Evolutionary conservation across 1,140 invertebrate genomes (phyloP).

Genomic region (Parasteatoda tepidariorum): DNA sequence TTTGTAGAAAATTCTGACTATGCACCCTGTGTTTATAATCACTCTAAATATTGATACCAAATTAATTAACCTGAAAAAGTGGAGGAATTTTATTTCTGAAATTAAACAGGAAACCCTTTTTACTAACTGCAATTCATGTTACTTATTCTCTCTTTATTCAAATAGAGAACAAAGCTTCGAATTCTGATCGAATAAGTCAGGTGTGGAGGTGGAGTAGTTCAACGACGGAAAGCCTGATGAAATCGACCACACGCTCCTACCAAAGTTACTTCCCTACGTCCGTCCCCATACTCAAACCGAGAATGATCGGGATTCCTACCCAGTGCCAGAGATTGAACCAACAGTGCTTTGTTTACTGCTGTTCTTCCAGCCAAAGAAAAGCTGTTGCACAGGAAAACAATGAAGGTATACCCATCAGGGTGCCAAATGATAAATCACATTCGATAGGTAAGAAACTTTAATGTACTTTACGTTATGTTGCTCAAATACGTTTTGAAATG

Average conservation of each 20-base stretch:
- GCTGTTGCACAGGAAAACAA: not conserved
- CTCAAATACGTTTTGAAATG: too few species aligned
- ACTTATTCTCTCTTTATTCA: too few species aligned
- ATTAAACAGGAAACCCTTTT: too few species aligned
- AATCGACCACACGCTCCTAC: not conserved
- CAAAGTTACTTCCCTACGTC: slow-evolving; percentile 34
- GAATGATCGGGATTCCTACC: slow-evolving; percentile 47
- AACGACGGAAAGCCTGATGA: not conserved
- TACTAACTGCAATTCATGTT: too few species aligned
- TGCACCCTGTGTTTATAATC: too few species aligned
- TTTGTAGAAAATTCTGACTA: too few species aligned
- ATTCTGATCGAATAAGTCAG: not conserved
- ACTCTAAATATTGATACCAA: too few species aligned
- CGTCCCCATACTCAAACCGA: slow-evolving; percentile 61
- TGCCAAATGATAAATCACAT: not conserved
- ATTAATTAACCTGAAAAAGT: too few species aligned
- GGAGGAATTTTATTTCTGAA: too few species aligned
- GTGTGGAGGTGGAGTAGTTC: not conserved
- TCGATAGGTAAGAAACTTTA: not conserved
- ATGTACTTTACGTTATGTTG: too few species aligned
- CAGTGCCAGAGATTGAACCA: slow-evolving; percentile 23
- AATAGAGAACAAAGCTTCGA: not conserved
- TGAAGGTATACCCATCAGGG: slow-evolving; percentile 1
- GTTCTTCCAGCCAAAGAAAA: not conserved
- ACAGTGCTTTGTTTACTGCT: slow-evolving; percentile 48